A percentile compares a stretch with the other conserved stretches of the same genome.
Conservation (phyloP, 2,888 invertebrate genomes). For the Meandrusa payeni region DNA sequence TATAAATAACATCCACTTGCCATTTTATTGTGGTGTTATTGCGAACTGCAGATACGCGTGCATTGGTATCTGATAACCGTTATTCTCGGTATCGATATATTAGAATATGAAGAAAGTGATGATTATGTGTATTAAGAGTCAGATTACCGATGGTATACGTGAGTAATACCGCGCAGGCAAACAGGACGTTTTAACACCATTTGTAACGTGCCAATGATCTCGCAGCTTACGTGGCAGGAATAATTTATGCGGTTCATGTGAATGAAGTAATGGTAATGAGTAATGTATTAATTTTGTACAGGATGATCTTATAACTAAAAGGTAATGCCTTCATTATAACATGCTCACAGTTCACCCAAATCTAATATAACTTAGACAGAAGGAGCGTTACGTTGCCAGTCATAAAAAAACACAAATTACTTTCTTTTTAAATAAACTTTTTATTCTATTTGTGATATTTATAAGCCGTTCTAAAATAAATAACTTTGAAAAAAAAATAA, state of each 20-base stretch:
- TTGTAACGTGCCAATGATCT: constrained; percentile 48
- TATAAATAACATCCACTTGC: constrained; percentile 1
- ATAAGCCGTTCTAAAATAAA: too few relatives aligned
- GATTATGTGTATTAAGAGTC: constrained; percentile 12
- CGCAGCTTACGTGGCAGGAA: constrained; percentile 35
- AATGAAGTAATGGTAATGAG: constrained; percentile 18
- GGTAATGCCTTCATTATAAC: too few relatives aligned
- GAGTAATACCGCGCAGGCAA: constrained; percentile 7
- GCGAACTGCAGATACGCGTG: constrained; percentile 2
- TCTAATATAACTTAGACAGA: too few relatives aligned
- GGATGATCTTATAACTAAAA: too few relatives aligned
- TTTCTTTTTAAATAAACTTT: too few relatives aligned
- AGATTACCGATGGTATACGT: constrained; percentile 8
- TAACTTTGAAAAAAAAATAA: too few relatives aligned
- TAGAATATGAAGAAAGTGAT: constrained; percentile 6
- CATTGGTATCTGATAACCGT: constrained; percentile 7
- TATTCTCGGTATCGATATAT: constrained; percentile 10
- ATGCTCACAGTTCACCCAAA: too few relatives aligned
- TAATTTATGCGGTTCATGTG: constrained; percentile 8
- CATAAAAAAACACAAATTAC: too few relatives aligned
- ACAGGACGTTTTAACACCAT: constrained; percentile 33
- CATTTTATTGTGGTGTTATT: constrained; percentile 5
- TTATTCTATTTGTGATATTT: too few relatives aligned
- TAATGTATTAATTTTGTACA: constrained; percentile 9
- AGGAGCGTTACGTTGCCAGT: too few relatives aligned